Conservation (phyloP, 1,140 invertebrate species). For the Oncopeltus fasciatus region DNA sequence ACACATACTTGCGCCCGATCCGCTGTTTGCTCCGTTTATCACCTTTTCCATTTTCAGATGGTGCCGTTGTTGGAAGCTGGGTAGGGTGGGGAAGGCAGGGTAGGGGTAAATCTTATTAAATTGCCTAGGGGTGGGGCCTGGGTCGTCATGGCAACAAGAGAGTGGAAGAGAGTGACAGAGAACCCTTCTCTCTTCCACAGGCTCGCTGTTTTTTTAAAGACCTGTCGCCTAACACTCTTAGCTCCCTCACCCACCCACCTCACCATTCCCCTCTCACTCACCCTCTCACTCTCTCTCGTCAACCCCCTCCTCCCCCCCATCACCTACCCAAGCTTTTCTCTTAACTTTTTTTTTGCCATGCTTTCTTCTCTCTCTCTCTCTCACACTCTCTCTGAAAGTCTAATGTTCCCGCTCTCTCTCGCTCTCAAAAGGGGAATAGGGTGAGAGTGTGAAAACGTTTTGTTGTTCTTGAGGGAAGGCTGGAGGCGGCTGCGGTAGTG, state of each 20-base stretch:
- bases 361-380: too few species aligned
- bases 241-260: constrained; percentile 7
- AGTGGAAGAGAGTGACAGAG: too few species aligned
- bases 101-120: constrained; percentile 30
- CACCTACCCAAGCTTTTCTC: constrained; percentile 2
- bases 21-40: constrained; percentile 22
- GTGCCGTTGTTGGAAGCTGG: too few species aligned
- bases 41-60: constrained; percentile 28
- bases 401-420: constrained; percentile 1
- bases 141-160: constrained; percentile 15
- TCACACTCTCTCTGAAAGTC: constrained; percentile 10
- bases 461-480: constrained; percentile 7
- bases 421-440: neutral
- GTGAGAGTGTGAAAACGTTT: constrained; percentile 5
- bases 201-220: constrained; percentile 14
- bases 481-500: neutral
- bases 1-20: too few species aligned
- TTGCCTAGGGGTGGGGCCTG: constrained; percentile 25
- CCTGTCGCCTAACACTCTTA: constrained; percentile 12
- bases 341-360: constrained; percentile 6
- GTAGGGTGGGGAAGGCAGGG: constrained; percentile 12
- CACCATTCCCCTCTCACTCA: constrained; percentile 5
- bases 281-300: constrained; percentile 11
- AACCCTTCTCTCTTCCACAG: constrained; percentile 5
- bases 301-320: constrained; percentile 3